A percentile compares a stretch with the other conserved stretches of the same genome.
Conservation (phyloP, 2,113 vertebrate species). For the Todiramphus saurophagus region DNA sequence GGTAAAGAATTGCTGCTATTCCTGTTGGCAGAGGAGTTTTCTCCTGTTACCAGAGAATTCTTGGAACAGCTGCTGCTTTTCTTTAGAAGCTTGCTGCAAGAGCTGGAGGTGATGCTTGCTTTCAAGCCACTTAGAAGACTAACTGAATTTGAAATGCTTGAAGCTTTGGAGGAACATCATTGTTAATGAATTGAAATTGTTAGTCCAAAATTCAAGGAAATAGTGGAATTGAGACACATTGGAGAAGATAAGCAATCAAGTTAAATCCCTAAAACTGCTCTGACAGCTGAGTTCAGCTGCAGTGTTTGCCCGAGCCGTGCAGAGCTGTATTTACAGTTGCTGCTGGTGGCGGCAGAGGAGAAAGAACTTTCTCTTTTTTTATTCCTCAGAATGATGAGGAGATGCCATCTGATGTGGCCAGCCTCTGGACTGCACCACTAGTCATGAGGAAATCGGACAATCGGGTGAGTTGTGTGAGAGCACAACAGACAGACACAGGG, state of each 20-base stretch:
- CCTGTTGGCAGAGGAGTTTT: not conserved
- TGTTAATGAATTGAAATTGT: not conserved
- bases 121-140: not conserved
- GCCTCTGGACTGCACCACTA: conserved; percentile 89
- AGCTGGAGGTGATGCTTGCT: not conserved
- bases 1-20: not conserved
- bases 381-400: conserved; percentile 77
- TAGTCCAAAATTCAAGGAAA: too few relatives aligned
- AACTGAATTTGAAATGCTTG: not conserved
- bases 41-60: not conserved
- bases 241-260: too few relatives aligned
- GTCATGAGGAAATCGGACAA: conserved; percentile 70
- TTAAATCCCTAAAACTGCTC: not conserved
- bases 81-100: not conserved
- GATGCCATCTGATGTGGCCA: conserved; percentile 82
- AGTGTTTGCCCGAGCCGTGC: not conserved
- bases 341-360: not conserved
- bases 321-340: not conserved
- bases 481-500: rapidly evolving
- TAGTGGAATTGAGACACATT: too few relatives aligned
- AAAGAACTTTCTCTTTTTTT: not conserved
- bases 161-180: not conserved
- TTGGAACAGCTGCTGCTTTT: not conserved
- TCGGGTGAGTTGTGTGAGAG: conserved; percentile 54
- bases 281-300: not conserved